Conservation (phyloP, 2,113 vertebrate species). For the Bucco capensis region DNA sequence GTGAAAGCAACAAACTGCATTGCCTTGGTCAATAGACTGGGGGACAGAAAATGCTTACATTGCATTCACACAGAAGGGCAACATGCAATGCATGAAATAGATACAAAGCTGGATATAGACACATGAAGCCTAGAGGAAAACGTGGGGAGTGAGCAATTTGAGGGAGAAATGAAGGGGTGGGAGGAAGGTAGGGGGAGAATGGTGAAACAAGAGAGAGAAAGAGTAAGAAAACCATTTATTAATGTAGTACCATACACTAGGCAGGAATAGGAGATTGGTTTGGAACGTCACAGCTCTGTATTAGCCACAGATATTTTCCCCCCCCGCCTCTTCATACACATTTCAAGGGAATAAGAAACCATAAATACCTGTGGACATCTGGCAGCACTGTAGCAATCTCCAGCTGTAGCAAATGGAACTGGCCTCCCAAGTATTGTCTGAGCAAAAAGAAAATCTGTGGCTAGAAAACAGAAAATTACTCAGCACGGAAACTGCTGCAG, state of each 20-base stretch:
- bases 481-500: neutral
- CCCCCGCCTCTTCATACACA: fast-evolving
- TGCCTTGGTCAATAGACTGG: neutral
- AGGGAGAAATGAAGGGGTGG: neutral
- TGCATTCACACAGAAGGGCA: neutral
- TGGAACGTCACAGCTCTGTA: neutral
- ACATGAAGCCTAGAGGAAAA: neutral
- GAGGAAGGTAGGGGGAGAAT: fast-evolving
- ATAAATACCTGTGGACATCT: conserved; percentile 86
- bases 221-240: neutral
- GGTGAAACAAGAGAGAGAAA: neutral
- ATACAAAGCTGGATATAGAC: neutral
- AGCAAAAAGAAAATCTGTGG: conserved; percentile 86
- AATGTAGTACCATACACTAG: neutral
- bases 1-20: neutral
- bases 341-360: neutral
- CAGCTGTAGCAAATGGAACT: conserved; percentile 86
- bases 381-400: conserved; percentile 90
- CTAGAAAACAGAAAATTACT: conserved; percentile 70
- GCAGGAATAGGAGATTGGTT: neutral
- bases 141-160: neutral
- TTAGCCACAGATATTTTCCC: neutral
- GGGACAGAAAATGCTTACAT: neutral
- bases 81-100: neutral
- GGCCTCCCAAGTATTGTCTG: conserved; percentile 80